Conservation (phyloP, 2,113 vertebrate genomes). For the Cololabis saira region DNA sequence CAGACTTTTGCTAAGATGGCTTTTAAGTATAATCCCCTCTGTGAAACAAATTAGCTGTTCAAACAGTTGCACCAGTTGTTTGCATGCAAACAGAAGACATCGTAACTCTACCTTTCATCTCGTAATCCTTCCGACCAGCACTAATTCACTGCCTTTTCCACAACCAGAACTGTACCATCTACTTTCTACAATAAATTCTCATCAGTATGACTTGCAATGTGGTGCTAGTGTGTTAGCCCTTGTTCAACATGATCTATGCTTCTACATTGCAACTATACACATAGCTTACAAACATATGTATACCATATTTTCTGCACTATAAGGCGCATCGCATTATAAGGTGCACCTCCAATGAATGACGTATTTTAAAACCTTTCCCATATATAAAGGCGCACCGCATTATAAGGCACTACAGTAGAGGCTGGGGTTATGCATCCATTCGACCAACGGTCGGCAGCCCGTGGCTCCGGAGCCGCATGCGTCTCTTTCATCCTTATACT, state of each 20-base stretch:
- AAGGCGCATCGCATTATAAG: too few species aligned
- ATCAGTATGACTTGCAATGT: conserved; percentile 49
- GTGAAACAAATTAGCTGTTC: conserved; percentile 26
- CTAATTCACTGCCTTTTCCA: conserved; percentile 59
- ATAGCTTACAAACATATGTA: too few species aligned
- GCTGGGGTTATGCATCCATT: too few species aligned
- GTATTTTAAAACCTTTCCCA: too few species aligned
- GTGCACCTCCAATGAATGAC: too few species aligned
- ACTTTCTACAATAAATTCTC: conserved; percentile 48
- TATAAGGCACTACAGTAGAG: too few species aligned
- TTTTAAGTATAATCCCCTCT: conserved; percentile 42
- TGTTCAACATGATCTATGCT: conserved; percentile 39
- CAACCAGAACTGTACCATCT: conserved; percentile 11
- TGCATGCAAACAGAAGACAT: conserved; percentile 41
- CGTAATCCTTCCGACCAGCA: conserved; percentile 57
- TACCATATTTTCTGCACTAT: too few species aligned
- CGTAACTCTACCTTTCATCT: conserved; percentile 45
- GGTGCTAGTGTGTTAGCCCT: conserved; percentile 5
- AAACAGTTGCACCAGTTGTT: conserved; percentile 30
- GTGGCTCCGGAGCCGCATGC: too few species aligned
- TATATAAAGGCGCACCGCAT: too few species aligned
- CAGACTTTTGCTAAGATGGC: conserved; percentile 16
- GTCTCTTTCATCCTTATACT: too few species aligned
- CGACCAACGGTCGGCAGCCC: too few species aligned
- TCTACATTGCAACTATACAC: too few species aligned